A percentile compares a stretch with the other conserved stretches of the same genome.
Evolutionary conservation across 2,797 vertebrate species (phyloP).

Genomic region (Catamblyrhynchus diadema): DNA sequence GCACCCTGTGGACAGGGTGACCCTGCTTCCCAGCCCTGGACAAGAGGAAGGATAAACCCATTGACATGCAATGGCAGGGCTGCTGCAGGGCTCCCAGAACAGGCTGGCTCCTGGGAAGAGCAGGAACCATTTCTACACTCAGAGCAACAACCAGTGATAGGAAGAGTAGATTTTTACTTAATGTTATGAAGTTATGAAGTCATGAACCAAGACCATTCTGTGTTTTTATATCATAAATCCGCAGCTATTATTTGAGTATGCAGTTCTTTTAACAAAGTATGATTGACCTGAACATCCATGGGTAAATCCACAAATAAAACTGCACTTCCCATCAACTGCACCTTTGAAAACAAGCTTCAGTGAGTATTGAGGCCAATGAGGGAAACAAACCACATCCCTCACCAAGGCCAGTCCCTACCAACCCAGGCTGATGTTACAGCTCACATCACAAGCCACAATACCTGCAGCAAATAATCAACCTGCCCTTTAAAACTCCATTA

Average conservation of each 20-base stretch:
- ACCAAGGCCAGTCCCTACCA: neutral
- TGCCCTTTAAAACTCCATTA: neutral
- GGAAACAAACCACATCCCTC: neutral
- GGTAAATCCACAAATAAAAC: neutral
- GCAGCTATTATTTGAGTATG: neutral
- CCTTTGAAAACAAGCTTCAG: neutral
- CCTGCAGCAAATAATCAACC: neutral
- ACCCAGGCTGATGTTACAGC: neutral
- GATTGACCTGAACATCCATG: neutral
- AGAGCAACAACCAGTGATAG: neutral
- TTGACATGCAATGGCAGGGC: rapidly evolving
- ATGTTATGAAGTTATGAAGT: neutral
- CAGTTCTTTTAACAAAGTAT: neutral
- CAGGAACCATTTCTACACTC: neutral
- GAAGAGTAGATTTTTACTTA: neutral
- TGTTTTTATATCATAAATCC: neutral
- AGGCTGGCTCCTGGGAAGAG: neutral
- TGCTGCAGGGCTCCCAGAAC: neutral
- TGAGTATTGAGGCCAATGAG: neutral
- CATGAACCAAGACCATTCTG: neutral
- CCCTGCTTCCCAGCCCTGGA: neutral
- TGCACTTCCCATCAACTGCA: neutral
- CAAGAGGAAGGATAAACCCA: neutral
- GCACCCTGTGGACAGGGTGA: rapidly evolving
- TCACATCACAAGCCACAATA: rapidly evolving